Conservation (phyloP, 2,797 vertebrate species). For the Etheostoma perlongum region DNA sequence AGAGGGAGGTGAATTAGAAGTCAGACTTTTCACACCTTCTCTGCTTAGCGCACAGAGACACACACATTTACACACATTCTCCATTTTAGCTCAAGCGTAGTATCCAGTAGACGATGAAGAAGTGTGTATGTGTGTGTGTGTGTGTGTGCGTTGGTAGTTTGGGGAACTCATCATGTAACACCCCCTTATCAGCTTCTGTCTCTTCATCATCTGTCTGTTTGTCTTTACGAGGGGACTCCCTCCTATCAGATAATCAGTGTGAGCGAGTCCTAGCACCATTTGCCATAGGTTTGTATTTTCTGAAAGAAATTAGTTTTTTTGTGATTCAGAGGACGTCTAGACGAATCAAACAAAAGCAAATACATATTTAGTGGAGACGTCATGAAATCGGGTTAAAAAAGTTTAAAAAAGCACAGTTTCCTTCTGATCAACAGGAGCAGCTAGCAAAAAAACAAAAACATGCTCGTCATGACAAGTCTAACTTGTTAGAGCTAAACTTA, state of each 20-base stretch:
- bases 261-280: conserved; percentile 10
- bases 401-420: conserved; percentile 4
- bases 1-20: conserved; percentile 76
- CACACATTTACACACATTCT: conserved; percentile 67
- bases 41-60: conserved; percentile 26
- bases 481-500: conserved; percentile 62
- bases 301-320: conserved; percentile 2
- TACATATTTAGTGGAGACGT: not conserved
- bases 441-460: not conserved
- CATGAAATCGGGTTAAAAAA: not conserved
- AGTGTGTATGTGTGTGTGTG: conserved; percentile 39
- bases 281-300: not conserved
- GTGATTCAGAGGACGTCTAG: conserved; percentile 60
- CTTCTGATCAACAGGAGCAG: conserved; percentile 23
- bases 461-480: conserved; percentile 11
- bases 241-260: conserved; percentile 45
- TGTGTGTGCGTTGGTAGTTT: not conserved
- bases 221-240: conserved; percentile 14
- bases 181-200: conserved; percentile 60
- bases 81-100: conserved; percentile 66
- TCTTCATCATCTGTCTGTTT: conserved; percentile 58
- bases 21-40: conserved; percentile 80
- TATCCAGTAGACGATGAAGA: conserved; percentile 76
- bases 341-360: conserved; percentile 21
- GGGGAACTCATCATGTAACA: conserved; percentile 47